Percentiles rank a stretch among this genome's conserved stretches.
phyloP scores from a whole-genome alignment of 2,113 vertebrate genomes.

The Eretmochelys imbricata region DNA sequence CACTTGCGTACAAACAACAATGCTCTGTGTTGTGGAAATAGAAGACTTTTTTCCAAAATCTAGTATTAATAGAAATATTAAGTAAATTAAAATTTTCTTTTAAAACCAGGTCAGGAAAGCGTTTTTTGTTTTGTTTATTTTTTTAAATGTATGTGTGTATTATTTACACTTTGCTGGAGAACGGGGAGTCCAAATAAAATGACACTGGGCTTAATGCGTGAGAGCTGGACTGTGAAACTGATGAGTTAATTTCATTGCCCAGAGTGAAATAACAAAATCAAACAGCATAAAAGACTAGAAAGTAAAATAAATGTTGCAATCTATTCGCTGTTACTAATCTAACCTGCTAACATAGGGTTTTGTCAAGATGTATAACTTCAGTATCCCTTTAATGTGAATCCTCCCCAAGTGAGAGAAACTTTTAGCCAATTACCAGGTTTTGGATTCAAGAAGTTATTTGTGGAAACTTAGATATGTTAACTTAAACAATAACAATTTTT shows the following conservation, averaged over 20 bases:
- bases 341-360: neutral
- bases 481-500: constrained; percentile 27
- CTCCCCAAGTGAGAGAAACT: neutral
- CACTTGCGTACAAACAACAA: neutral
- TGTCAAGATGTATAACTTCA: neutral
- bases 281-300: neutral
- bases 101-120: neutral
- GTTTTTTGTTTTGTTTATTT: neutral
- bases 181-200: neutral
- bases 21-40: neutral
- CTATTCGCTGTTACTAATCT: neutral
- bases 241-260: neutral
- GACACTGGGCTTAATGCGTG: neutral
- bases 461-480: neutral
- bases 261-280: neutral
- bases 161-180: neutral
- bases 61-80: neutral
- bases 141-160: neutral
- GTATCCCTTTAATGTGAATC: neutral
- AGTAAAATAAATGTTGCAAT: neutral
- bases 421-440: neutral
- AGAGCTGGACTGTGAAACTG: neutral
- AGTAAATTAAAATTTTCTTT: neutral
- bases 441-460: neutral
- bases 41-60: neutral